These are phyloP conservation scores for Dicrostonyx torquatus DNA, from an alignment of 2,797 vertebrate genomes.

Conservation along the genomic window DNA sequence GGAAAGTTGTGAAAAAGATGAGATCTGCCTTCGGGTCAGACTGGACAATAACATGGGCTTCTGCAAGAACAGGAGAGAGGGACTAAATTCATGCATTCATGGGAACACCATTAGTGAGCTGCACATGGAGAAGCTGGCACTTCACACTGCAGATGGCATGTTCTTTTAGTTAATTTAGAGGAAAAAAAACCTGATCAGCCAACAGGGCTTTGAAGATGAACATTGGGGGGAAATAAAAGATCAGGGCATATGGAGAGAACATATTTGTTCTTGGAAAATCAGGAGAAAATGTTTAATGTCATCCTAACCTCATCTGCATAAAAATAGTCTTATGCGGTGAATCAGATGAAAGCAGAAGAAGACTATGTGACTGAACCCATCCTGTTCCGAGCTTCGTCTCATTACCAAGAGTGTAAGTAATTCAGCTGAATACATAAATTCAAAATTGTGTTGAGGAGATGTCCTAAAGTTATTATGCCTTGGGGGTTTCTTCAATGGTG, in stretches of 20 bases:
- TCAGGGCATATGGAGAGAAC: conserved; percentile 77
- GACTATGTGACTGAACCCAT: neutral
- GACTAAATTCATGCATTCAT: conserved; percentile 47
- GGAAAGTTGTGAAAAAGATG: neutral
- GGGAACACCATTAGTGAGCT: neutral
- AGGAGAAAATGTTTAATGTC: conserved; percentile 80
- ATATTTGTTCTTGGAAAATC: conserved; percentile 81
- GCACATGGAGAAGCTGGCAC: conserved; percentile 12
- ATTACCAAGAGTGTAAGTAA: conserved; percentile 71
- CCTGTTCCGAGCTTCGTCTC: conserved; percentile 23
- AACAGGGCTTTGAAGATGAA: conserved; percentile 62
- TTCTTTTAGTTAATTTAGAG: conserved; percentile 68
- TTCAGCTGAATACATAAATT: conserved; percentile 74
- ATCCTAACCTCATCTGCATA: conserved; percentile 78
- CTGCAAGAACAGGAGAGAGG: neutral
- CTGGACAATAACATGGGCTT: neutral
- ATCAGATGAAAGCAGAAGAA: conserved; percentile 57
- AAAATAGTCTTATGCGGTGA: conserved; percentile 62
- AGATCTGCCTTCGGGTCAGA: neutral
- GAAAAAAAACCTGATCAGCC: conserved; percentile 56
- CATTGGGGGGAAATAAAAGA: conserved; percentile 54
- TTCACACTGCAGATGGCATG: conserved; percentile 64
- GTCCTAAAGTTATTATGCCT: neutral
- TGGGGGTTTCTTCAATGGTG: conserved; percentile 20
- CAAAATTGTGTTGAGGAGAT: conserved; percentile 42